These are phyloP conservation scores for Andricus curvator DNA, from an alignment of 2,888 invertebrate genomes.

Conservation along the genomic window DNA sequence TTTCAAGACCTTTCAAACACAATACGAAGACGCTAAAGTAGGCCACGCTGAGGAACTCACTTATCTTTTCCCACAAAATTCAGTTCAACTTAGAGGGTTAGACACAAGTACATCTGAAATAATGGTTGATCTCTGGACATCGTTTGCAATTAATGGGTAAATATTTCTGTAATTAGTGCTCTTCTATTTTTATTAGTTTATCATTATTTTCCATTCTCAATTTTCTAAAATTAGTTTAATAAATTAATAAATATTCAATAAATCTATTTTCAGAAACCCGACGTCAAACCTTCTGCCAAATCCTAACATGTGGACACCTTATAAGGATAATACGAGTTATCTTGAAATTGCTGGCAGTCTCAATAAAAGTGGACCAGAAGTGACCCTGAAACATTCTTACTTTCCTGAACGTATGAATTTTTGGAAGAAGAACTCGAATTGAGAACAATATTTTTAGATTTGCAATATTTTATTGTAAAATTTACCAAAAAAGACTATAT, in stretches of 20 bases:
- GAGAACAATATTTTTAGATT: neutral
- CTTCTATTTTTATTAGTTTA: too few species aligned
- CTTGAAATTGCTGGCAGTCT: neutral
- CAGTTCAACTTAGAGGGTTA: neutral
- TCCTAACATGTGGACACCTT: neutral
- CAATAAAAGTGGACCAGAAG: neutral
- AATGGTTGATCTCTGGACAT: slow-evolving; percentile 27
- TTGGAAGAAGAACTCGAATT: neutral
- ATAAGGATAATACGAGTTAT: neutral
- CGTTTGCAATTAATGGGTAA: slow-evolving; percentile 26
- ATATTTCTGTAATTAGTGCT: too few species aligned
- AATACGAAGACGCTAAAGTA: slow-evolving; percentile 12
- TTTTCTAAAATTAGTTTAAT: too few species aligned
- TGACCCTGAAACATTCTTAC: neutral
- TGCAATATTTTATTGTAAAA: neutral
- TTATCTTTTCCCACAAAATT: neutral
- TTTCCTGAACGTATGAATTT: slow-evolving; percentile 14
- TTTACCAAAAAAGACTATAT: too few species aligned
- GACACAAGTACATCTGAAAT: neutral
- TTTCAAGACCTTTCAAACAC: neutral
- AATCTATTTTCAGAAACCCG: neutral
- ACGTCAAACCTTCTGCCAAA: neutral
- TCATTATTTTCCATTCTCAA: too few species aligned
- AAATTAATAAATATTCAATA: neutral
- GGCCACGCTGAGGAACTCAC: slow-evolving; percentile 28